Percentiles rank a stretch among this genome's conserved stretches.
These are phyloP conservation scores for Latrodectus geometricus DNA, from an alignment of 1,140 invertebrate species.

Conservation along the genomic window DNA sequence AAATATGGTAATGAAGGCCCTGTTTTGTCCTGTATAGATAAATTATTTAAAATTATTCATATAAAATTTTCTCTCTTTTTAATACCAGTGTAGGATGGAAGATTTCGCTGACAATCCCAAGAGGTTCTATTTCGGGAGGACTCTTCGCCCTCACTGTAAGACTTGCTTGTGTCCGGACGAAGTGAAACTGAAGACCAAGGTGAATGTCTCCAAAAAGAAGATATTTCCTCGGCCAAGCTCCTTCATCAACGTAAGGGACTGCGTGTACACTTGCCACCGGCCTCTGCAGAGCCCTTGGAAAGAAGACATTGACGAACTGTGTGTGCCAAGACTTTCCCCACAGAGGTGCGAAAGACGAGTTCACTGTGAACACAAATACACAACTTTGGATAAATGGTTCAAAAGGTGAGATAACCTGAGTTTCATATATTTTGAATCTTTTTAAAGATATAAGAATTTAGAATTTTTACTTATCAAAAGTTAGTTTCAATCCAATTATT, in stretches of 20 bases:
- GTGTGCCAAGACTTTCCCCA: background rate
- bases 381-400: constrained; percentile 30
- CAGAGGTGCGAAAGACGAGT: background rate
- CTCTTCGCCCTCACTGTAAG: constrained; percentile 8
- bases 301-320: background rate
- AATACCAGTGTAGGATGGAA: background rate
- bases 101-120: background rate
- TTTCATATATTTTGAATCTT: no score
- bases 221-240: background rate
- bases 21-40: no score
- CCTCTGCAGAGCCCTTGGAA: background rate
- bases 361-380: constrained; percentile 23
- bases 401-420: background rate
- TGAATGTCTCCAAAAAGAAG: background rate
- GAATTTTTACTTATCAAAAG: no score
- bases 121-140: constrained; percentile 6
- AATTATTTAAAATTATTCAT: no score
- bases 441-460: no score
- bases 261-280: background rate
- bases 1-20: no score
- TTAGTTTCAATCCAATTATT: no score
- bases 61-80: no score
- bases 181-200: constrained; percentile 11
- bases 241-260: background rate
- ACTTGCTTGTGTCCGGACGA: constrained; percentile 23